Evolutionary conservation across 1,140 invertebrate species (phyloP).

Genomic region (Scaptomyza hsui): DNA sequence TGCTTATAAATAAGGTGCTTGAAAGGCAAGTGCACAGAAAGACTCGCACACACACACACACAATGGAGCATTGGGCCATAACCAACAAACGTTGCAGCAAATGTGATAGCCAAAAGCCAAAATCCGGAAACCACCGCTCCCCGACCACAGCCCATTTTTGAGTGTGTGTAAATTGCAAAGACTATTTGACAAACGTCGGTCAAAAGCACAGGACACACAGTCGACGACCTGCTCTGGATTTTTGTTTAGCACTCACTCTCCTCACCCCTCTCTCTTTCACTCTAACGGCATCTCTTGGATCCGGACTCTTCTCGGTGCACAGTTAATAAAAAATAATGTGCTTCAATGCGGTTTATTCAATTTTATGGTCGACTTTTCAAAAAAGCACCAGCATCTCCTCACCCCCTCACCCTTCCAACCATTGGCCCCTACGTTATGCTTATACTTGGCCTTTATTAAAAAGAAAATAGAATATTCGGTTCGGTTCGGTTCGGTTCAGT

Average conservation of each 20-base stretch:
- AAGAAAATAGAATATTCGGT: slow-evolving; percentile 78
- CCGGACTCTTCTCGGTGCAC: slow-evolving; percentile 24
- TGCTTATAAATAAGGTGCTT: slow-evolving; percentile 82
- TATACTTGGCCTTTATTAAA: slow-evolving; percentile 63
- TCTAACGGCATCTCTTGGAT: slow-evolving; percentile 43
- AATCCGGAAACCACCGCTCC: slow-evolving; percentile 20
- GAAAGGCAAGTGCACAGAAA: slow-evolving; percentile 74
- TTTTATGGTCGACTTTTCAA: slow-evolving; percentile 82
- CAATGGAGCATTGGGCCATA: slow-evolving; percentile 69
- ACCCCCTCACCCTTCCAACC: slow-evolving; percentile 9
- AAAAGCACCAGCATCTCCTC: slow-evolving; percentile 53
- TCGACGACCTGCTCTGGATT: slow-evolving; percentile 73
- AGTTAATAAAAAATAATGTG: slow-evolving; percentile 82
- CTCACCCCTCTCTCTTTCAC: slow-evolving; percentile 15
- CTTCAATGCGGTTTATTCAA: slow-evolving; percentile 82
- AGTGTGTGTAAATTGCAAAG: slow-evolving; percentile 80
- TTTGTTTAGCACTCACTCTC: slow-evolving; percentile 68
- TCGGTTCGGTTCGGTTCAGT: slow-evolving; percentile 28
- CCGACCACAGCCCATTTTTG: slow-evolving; percentile 52
- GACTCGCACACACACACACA: slow-evolving; percentile 33
- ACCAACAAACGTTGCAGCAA: slow-evolving; percentile 76
- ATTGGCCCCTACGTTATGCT: neutral
- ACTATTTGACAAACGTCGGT: slow-evolving; percentile 82
- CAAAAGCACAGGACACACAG: slow-evolving; percentile 68
- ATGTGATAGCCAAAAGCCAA: slow-evolving; percentile 28